Base-by-base conservation (phyloP, 2,113 vertebrate genomes). In the Nycticryphes semicollaris region DNA sequence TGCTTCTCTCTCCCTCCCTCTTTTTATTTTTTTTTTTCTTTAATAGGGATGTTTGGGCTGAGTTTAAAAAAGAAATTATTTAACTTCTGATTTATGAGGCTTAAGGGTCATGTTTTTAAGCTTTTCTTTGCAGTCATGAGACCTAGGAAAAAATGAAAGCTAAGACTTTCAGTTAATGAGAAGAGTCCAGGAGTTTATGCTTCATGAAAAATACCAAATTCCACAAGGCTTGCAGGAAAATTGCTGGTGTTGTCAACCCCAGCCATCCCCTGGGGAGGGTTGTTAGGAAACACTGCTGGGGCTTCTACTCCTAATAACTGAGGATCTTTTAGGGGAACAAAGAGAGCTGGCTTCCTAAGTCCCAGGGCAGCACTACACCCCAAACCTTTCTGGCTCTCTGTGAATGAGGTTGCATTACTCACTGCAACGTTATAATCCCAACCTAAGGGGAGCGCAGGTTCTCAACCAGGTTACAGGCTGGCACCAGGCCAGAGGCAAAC, bases 71-170 rank as follows among this genome's bases (percentile, higher is more conserved):
- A 48, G 35, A 89, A 94, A 84, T 94, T 62, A 51, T 96, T 97
- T 93, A 84, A 86, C 76, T 96, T 95, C 73, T 93, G 96, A 96
- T 96, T 96, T 95, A 89, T 87, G 86, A 91, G 90, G 80, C 92
- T 90, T 90, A 78, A 68, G 92, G 86, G 89, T 93, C 83, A 92
- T 82, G 69, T 53, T 96, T 92, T 95, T 84, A 89, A 95, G 86
- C 76, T 89, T 92, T 89, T 76, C 73, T 84, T 86, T 91, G 87
- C 74, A 93, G 89, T 82, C 91, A 79, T 83, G 50, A 79, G 89
- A 87, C 79, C 53, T 64, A 93, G 73, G 66, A 77, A 90, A 91
- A 95, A 96, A 96, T 31, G 83, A 95, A 94, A 95, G 92, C 92
- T 73, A 84, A 89, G 91, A 82, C 53, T 92, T 87, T 54, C n/a